Evolutionary conservation across 2,888 invertebrate genomes (phyloP).

Genomic region (Lepidochitona cinerea): DNA sequence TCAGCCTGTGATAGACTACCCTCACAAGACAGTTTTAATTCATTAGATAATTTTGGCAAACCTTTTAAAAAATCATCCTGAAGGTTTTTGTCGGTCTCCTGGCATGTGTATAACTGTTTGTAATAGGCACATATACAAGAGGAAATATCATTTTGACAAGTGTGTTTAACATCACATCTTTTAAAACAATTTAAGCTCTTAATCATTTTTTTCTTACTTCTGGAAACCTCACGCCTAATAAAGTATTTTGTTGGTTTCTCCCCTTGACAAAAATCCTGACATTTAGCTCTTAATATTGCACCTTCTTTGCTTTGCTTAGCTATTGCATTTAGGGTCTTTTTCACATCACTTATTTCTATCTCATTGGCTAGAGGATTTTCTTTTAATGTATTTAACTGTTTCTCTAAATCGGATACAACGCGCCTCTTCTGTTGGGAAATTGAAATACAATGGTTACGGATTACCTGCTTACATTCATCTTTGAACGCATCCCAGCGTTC

Average conservation of each 20-base stretch:
- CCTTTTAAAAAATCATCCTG: neutral
- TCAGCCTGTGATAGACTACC: neutral
- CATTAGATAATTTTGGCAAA: neutral
- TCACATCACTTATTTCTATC: neutral
- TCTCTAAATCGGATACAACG: neutral
- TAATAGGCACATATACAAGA: neutral
- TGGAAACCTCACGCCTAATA: neutral
- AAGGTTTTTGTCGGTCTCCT: neutral
- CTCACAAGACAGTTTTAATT: neutral
- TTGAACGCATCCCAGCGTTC: neutral
- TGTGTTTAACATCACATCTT: neutral
- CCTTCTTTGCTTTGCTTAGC: neutral
- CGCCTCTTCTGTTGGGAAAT: neutral
- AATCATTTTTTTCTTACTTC: neutral
- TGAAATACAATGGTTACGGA: neutral
- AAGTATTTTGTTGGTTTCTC: slow-evolving; percentile 1
- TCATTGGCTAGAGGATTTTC: neutral
- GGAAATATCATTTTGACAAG: neutral
- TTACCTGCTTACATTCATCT: neutral
- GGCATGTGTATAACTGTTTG: neutral
- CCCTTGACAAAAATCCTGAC: neutral
- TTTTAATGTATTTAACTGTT: neutral
- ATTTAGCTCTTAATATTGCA: neutral
- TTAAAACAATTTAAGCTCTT: neutral
- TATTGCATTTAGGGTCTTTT: neutral